These are phyloP conservation scores for Pionites leucogaster DNA, from an alignment of 2,113 vertebrate genomes.

Conservation along the genomic window DNA sequence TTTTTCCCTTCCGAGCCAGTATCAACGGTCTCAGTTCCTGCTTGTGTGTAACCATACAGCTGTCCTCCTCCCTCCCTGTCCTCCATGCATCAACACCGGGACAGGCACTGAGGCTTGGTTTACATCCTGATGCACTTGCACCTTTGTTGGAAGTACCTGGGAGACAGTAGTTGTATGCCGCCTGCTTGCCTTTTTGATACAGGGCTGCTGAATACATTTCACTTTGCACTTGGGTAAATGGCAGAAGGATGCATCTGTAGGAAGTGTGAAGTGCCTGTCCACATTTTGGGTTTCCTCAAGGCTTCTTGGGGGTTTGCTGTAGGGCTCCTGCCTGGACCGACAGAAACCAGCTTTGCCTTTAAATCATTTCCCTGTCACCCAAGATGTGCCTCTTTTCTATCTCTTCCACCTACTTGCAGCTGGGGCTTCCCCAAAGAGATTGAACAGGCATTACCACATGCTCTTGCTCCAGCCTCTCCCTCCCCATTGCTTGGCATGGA, in stretches of 20 bases:
- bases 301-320: neutral
- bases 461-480: neutral
- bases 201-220: neutral
- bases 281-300: neutral
- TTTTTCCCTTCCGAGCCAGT: too few species aligned
- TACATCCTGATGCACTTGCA: neutral
- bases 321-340: neutral
- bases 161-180: neutral
- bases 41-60: too few species aligned
- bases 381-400: neutral
- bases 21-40: accelerated
- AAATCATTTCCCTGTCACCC: accelerated
- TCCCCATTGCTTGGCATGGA: neutral
- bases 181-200: neutral
- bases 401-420: neutral
- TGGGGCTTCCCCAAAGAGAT: neutral
- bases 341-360: neutral
- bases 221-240: neutral
- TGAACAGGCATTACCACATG: accelerated
- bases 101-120: accelerated
- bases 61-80: accelerated
- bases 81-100: accelerated
- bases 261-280: neutral
- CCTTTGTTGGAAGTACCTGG: neutral
- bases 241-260: neutral